Conservation (phyloP, 2,113 vertebrate species). For the Peromyscus leucopus region DNA sequence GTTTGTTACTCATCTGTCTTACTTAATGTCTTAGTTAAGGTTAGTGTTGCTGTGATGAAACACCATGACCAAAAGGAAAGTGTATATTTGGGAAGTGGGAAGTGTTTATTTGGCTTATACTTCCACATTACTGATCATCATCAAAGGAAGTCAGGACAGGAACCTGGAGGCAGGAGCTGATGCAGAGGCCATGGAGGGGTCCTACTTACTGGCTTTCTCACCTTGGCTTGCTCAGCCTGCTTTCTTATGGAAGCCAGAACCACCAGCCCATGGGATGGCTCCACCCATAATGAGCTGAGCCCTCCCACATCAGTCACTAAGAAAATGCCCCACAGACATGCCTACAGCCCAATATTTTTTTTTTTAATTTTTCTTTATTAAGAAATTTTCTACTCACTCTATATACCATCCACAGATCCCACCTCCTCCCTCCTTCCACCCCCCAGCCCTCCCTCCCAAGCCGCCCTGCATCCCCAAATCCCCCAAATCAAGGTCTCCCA, state of each 20-base stretch:
- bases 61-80: neutral
- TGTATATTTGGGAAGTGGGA: no score
- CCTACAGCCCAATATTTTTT: no score
- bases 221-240: neutral
- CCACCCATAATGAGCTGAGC: neutral
- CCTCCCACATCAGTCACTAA: neutral
- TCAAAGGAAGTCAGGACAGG: neutral
- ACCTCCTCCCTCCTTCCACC: no score
- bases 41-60: neutral
- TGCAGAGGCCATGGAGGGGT: neutral
- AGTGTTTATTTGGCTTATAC: no score
- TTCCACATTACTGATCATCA: neutral
- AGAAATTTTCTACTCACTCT: no score
- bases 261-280: neutral
- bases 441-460: no score
- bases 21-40: neutral
- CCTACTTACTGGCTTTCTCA: neutral
- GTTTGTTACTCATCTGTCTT: neutral
- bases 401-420: no score
- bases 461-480: no score
- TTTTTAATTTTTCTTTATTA: no score
- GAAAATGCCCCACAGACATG: neutral
- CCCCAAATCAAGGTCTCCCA: no score
- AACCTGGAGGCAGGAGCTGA: neutral
- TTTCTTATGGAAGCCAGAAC: neutral